Evolutionary conservation across 2,797 vertebrate species (phyloP).

Genomic region (Lophius americanus): DNA sequence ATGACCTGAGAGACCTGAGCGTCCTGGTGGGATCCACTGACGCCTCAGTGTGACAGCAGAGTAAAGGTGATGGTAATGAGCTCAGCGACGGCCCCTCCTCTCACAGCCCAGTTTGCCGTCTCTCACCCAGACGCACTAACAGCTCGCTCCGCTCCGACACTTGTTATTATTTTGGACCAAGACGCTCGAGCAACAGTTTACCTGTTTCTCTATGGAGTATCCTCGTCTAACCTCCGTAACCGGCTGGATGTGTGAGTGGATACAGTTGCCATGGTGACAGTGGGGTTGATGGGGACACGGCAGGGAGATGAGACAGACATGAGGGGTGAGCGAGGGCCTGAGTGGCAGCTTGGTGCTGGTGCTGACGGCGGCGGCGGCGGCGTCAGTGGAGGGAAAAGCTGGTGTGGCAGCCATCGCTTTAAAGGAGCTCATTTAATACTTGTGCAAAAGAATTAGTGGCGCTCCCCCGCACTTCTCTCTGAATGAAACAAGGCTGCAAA

Average conservation of each 20-base stretch:
- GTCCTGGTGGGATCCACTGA: too few relatives aligned
- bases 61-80: too few relatives aligned
- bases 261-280: slow-evolving; percentile 85
- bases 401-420: slow-evolving; percentile 65
- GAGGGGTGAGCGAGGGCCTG: slow-evolving; percentile 73
- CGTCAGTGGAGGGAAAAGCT: slow-evolving; percentile 72
- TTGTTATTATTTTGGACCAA: slow-evolving; percentile 71
- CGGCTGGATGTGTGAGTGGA: slow-evolving; percentile 61
- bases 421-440: slow-evolving; percentile 74
- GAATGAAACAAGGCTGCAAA: slow-evolving; percentile 78
- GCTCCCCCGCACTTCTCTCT: slow-evolving; percentile 75
- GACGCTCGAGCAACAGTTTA: slow-evolving; percentile 71
- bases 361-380: slow-evolving; percentile 40
- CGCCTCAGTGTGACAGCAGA: slow-evolving; percentile 2
- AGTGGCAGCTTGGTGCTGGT: slow-evolving; percentile 49
- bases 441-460: slow-evolving; percentile 73
- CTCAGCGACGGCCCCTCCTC: slow-evolving; percentile 40
- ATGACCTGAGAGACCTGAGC: background rate
- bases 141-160: slow-evolving; percentile 68
- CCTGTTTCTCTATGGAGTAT: slow-evolving; percentile 72
- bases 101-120: slow-evolving; percentile 57
- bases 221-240: slow-evolving; percentile 74
- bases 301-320: slow-evolving; percentile 79
- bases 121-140: slow-evolving; percentile 71
- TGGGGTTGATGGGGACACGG: slow-evolving; percentile 75